These are phyloP conservation scores for Acleris holmiana DNA, from an alignment of 2,888 invertebrate species.

Conservation along the genomic window DNA sequence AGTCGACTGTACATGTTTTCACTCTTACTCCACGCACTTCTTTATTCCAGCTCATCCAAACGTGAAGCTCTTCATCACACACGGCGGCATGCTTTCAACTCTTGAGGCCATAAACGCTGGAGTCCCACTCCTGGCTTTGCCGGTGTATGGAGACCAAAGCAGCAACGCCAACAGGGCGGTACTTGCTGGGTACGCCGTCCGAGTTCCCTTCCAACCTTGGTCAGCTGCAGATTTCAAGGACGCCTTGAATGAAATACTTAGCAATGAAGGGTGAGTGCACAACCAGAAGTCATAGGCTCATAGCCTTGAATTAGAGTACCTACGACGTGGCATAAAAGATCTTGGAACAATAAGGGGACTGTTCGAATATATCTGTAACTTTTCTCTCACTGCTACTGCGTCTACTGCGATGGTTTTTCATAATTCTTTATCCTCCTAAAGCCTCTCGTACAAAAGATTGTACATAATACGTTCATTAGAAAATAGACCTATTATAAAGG, in stretches of 20 bases:
- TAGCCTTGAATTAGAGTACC: no score
- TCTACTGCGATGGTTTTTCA: no score
- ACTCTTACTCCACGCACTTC: not conserved
- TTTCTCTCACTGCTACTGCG: no score
- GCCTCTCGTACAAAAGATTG: no score
- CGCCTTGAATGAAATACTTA: conserved; percentile 53
- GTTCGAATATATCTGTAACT: no score
- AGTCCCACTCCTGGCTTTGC: conserved; percentile 61
- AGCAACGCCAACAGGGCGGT: conserved; percentile 55
- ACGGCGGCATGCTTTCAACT: conserved; percentile 54
- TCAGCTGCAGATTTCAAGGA: conserved; percentile 47
- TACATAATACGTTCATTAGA: no score
- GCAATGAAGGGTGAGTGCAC: conserved; percentile 48
- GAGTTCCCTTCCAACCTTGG: conserved; percentile 44
- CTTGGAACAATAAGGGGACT: no score
- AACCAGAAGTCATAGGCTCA: no score
- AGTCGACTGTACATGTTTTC: no score
- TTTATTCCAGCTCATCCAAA: conserved; percentile 54
- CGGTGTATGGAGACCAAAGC: conserved; percentile 67
- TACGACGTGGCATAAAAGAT: no score
- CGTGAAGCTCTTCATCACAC: conserved; percentile 54
- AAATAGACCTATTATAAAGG: no score
- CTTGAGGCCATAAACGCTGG: conserved; percentile 54
- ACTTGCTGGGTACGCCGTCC: conserved; percentile 52
- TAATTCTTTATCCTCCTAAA: no score